Percentiles rank a stretch among this genome's conserved stretches.
phyloP scores from a whole-genome alignment of 2,113 vertebrate species.

The Silurus meridionalis region DNA sequence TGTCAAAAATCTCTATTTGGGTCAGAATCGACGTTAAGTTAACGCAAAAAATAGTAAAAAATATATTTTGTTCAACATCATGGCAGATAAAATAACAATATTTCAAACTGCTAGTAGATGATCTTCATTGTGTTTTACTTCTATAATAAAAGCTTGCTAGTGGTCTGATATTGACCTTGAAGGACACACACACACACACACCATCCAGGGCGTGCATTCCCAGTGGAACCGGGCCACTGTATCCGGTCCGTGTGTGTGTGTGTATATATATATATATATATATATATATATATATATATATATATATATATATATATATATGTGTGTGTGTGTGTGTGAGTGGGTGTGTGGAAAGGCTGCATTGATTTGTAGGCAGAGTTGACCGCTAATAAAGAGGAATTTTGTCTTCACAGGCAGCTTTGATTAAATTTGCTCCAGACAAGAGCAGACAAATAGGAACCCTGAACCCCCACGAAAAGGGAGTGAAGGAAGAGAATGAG shows the following conservation, averaged over 20 bases:
- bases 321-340: not conserved
- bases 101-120: not conserved
- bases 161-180: too few species aligned
- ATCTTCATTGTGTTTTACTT: not conserved
- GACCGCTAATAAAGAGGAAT: slow-evolving; percentile 54
- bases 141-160: not conserved
- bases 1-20: not conserved
- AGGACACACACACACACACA: slow-evolving; percentile 10
- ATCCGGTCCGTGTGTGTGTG: slow-evolving; percentile 28
- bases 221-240: slow-evolving; percentile 27
- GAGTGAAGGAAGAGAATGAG: slow-evolving; percentile 13
- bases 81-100: too few species aligned
- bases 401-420: slow-evolving; percentile 43
- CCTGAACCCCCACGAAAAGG: slow-evolving; percentile 21
- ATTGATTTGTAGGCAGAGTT: slow-evolving; percentile 54
- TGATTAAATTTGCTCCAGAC: slow-evolving; percentile 55
- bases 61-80: not conserved
- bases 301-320: not conserved
- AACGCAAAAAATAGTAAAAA: not conserved
- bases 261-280: not conserved
- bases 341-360: slow-evolving; percentile 44
- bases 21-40: not conserved
- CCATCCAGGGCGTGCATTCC: not conserved
- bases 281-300: not conserved
- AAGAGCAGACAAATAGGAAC: slow-evolving; percentile 30